A percentile compares a stretch with the other conserved stretches of the same genome.
Conservation (phyloP, 2,797 vertebrate genomes). For the Anguilla megastoma region DNA sequence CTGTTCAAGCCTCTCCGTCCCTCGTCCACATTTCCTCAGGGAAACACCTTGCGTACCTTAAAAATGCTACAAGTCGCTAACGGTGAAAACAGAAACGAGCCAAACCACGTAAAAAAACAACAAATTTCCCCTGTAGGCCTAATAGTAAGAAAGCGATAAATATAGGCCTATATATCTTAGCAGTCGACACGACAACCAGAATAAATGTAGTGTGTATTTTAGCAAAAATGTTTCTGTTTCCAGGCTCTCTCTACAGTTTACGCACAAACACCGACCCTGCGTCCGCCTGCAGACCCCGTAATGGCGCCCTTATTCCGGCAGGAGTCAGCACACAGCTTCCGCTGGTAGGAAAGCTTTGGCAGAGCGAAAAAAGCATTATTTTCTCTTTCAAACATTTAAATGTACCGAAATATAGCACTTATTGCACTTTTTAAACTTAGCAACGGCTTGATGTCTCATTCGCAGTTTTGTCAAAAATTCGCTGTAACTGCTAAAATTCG, state of each 20-base stretch:
- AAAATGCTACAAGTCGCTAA: background rate
- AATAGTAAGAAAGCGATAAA: background rate
- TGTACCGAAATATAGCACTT: background rate
- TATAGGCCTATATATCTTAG: background rate
- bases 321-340: conserved; percentile 71
- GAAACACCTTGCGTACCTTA: background rate
- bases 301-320: conserved; percentile 73
- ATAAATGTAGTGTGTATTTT: background rate
- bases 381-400: background rate
- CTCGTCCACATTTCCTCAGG: background rate
- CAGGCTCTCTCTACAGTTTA: background rate
- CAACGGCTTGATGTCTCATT: background rate
- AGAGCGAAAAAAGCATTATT: conserved; percentile 1
- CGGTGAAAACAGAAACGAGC: background rate
- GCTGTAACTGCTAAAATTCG: background rate
- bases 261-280: conserved; percentile 53
- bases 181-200: background rate
- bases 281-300: conserved; percentile 60
- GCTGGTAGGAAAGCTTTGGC: conserved; percentile 53
- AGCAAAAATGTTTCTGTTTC: background rate
- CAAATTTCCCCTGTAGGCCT: background rate
- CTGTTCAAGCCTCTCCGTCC: background rate
- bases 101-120: background rate
- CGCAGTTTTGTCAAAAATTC: background rate
- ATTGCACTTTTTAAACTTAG: background rate